Evolutionary conservation across 2,797 vertebrate genomes (phyloP), one percentile per base, ranked within the genome.

Genomic region (Tachyglossus aculeatus): DNA sequence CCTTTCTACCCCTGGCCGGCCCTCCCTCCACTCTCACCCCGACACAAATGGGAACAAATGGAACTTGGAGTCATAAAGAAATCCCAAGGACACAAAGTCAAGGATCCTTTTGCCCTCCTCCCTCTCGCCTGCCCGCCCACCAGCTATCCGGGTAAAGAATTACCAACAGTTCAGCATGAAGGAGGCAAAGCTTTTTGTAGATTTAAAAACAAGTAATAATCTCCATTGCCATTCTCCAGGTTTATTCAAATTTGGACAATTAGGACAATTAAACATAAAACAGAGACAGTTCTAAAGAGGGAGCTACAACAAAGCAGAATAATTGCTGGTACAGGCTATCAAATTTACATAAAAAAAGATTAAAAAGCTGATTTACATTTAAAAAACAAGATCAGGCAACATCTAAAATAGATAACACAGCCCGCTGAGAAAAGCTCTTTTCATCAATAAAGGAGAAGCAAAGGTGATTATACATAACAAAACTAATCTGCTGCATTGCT

Each of bases 161-260:
- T 78, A 75, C 72, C 80, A 34, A 65, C 50, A 61, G 60, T 71
- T 81, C 67, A 56, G 22, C 1, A 14, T 71, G 62, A 72, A 85
- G 60, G 53, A 56, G 29, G 0, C 66, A 75, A 78, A 82, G 77
- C 75, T 69, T 79, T 86, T 40, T 77, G 71, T 71, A 78, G 80
- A 86, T 87, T 87, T 86, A 69, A 80, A 89, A 71, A 71, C 66
- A 81, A 90, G 79, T 78, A 89, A 74, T 68, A 79, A 88, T 88
- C 84, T 87, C 80, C 67, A 57, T 66, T 48, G 65, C 80, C 70
- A 48, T 74, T 79, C 82, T 77, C 78, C 64, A 71, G 85, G 80
- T 89, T 91, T 88, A 91, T 91, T 88, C 75, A 88, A 78, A 91
- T 89, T 74, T 79, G 86, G 88, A 88, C 87, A 91, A 91, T 91